Percentiles rank a stretch among this genome's conserved stretches.
These are phyloP conservation scores for Schizopygopsis pylzovi DNA, from an alignment of 2,797 vertebrate genomes.

Conservation along the genomic window DNA sequence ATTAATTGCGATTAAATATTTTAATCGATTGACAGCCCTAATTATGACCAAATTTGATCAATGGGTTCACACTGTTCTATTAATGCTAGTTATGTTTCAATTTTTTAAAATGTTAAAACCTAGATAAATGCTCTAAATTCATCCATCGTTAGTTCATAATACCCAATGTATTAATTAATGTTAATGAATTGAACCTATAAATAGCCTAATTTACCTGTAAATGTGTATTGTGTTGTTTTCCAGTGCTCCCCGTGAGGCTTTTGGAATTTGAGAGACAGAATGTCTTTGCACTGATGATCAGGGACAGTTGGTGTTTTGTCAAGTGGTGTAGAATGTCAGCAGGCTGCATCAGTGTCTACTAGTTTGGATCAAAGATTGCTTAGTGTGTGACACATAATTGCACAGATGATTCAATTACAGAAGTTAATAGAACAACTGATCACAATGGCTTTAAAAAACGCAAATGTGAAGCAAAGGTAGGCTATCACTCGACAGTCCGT, in stretches of 20 bases:
- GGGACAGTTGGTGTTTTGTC: conserved; percentile 43
- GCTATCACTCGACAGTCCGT: not conserved
- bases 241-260: not conserved
- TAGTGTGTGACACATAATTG: not conserved
- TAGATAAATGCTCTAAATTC: not conserved
- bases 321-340: conserved; percentile 46
- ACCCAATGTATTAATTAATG: not conserved
- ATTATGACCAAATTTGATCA: not conserved
- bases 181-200: not conserved
- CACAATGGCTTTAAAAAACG: not conserved
- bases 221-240: not conserved
- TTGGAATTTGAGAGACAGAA: conserved; percentile 3
- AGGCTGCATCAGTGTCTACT: conserved; percentile 2
- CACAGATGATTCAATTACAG: conserved; percentile 7
- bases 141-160: not conserved
- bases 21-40: too few relatives aligned
- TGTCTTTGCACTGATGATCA: conserved; percentile 15
- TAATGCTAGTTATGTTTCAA: not conserved
- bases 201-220: not conserved
- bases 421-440: not conserved
- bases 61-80: not conserved
- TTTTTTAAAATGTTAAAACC: not conserved
- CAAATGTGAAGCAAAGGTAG: not conserved
- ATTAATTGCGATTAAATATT: too few relatives aligned
- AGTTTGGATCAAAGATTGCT: conserved; percentile 10